Evolutionary conservation across 2,888 invertebrate species (phyloP), one percentile per base, ranked within the genome.

Genomic region (Folsomia candida): DNA sequence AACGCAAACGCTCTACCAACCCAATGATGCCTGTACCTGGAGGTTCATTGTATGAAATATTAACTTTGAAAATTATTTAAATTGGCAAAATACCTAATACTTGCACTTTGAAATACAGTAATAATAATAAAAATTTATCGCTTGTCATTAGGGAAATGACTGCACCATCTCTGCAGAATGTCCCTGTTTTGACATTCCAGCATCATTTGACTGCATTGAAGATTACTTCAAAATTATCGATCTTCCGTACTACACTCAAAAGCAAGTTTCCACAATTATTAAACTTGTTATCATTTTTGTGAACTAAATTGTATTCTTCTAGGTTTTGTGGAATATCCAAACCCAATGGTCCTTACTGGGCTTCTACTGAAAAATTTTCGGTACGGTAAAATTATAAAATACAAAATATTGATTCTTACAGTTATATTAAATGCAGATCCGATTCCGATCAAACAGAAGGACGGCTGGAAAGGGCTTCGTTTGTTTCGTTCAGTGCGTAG

Each of bases 211-310:
- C 0, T 78, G 78, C 65, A 58, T 76, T 11, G 75, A 69, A 61
- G 78, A 78, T 54, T 76, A 77, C 57, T 58, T 78, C 14, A 76
- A 75, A 67, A 73, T 78, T 0, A 61, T 69, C 11, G 74, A 78
- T 25, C 64, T 58, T 3, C 68, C 67, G 24, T 54, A 72, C n/a
- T 78, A 69, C 63, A 67, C 69, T 26, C 76, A 78, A 63, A 78
- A 69, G 78, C 76, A 59, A 11, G 57, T 24, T 1, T 47, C 24
- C n/a, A 20, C 24, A n/a, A n/a, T n/a, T n/a, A n/a, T n/a, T n/a
- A n/a, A n/a, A n/a, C n/a, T n/a, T n/a, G n/a, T n/a, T n/a, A n/a
- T n/a, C n/a, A n/a, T n/a, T n/a, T n/a, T 9, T 59, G 24, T 22
- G 24, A 60, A 24, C 4, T n/a, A n/a, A n/a, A n/a, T n/a, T n/a